These are phyloP conservation scores for Alectura lathami DNA, from an alignment of 2,113 vertebrate genomes.

Conservation along the genomic window DNA sequence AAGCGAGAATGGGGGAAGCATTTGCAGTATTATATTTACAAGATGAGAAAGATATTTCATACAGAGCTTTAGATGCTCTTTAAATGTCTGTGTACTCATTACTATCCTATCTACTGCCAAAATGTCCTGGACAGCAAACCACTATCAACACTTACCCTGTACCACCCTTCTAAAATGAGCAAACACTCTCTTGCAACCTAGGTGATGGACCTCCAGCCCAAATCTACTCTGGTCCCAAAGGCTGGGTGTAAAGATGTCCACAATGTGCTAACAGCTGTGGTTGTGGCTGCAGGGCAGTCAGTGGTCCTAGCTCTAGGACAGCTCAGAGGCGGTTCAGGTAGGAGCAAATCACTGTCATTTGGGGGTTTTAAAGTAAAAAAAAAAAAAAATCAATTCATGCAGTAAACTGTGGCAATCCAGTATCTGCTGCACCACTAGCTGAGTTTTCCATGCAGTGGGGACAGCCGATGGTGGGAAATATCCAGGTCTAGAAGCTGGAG, in stretches of 20 bases:
- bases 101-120: background rate
- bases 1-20: background rate
- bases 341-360: background rate
- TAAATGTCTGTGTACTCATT: background rate
- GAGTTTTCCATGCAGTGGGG: background rate
- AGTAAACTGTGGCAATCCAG: background rate
- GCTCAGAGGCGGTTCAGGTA: background rate
- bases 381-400: background rate
- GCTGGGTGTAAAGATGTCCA: background rate
- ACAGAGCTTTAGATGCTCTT: background rate
- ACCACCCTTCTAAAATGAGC: background rate
- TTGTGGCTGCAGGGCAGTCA: background rate
- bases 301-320: background rate
- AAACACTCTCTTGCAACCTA: background rate
- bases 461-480: background rate
- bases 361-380: background rate
- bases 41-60: background rate
- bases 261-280: background rate
- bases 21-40: background rate
- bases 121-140: background rate
- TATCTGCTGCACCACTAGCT: background rate
- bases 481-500: background rate
- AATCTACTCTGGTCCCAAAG: background rate
- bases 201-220: background rate
- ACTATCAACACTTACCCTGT: background rate